These are phyloP conservation scores for Alviniconcha strummeri DNA, from an alignment of 2,888 invertebrate genomes.

Conservation along the genomic window DNA sequence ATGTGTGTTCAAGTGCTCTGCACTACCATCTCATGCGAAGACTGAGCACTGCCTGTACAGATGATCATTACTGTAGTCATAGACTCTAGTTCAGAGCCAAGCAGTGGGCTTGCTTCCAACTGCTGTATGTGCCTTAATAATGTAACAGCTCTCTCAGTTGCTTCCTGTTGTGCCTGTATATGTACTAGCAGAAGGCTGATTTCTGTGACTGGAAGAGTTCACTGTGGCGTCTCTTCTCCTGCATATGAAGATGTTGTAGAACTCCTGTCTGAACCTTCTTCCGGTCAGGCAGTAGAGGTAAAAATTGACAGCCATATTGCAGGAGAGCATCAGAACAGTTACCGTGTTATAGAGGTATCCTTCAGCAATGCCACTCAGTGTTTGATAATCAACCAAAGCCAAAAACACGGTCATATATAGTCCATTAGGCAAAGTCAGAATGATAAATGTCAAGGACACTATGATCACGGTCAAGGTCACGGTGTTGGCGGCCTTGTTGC, in stretches of 20 bases:
- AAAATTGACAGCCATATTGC: background rate
- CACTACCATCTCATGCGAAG: no score
- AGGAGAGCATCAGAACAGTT: background rate
- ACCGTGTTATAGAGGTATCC: background rate
- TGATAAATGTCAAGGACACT: background rate
- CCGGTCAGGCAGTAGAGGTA: constrained; percentile 19
- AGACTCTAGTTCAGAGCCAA: no score
- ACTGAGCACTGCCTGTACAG: no score
- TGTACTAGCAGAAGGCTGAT: no score
- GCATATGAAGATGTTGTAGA: background rate
- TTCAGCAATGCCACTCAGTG: background rate
- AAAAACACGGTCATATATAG: background rate
- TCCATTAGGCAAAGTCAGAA: background rate
- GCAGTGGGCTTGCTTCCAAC: no score
- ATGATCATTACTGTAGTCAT: no score
- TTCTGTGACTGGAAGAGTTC: no score
- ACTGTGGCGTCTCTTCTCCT: no score
- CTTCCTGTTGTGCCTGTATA: no score
- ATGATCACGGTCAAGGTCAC: background rate
- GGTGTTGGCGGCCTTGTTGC: background rate
- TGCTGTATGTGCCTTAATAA: no score
- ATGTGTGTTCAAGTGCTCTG: no score
- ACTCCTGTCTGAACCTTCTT: constrained; percentile 12
- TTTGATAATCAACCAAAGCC: background rate
- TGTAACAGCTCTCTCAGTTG: no score